Base-by-base conservation (phyloP, 1,140 invertebrate species). In the Oncopeltus fasciatus region DNA sequence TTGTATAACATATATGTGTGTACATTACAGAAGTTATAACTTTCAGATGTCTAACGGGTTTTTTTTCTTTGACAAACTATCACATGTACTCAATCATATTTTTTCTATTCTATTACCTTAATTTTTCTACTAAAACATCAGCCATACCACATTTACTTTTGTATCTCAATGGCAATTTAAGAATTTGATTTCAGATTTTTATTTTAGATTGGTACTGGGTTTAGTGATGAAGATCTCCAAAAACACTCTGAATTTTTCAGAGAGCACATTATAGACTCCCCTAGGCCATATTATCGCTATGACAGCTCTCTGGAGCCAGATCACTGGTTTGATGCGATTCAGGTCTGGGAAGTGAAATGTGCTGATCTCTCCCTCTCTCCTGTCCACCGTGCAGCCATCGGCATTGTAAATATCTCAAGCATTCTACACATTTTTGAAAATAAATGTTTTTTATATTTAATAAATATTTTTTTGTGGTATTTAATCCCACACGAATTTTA, bases 301-400 rank as follows among this genome's bases (percentile, higher is more conserved):
- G 91, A 95, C 72, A 68, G 73, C 2, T 76, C 77, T 28, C 77
- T 87, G 59, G 80, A 85, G 67, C 92, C 96, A 11, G 95, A 99
- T 77, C 88, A 87, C 70, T 99, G 96, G 95, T 95, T 99, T 74
- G 88, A 92, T 67, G 78, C 92, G 2, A 81, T 84, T 5, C 83
- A 90, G 74, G 91, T 99, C 14, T 98, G 95, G 95, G 97, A 99
- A 79, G 83, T 99, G 9, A 98, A 98, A 75, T 97, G 93, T 74
- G 97, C 96, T 0, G 97, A 99, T 80, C 80, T 99, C 24, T 98
- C 94, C 8, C 80, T 99, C 26, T 98, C 95, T 14, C 95, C 97
- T 16, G 84, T 92, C 44, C 94, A 99, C 72, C 81, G 78, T 71
- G 96, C 96, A 60, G 95, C 86, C 2, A 73, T 83, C 38, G 95